Base-by-base conservation (phyloP, 2,888 invertebrate genomes). In the Cecidostiba fungosa region DNA sequence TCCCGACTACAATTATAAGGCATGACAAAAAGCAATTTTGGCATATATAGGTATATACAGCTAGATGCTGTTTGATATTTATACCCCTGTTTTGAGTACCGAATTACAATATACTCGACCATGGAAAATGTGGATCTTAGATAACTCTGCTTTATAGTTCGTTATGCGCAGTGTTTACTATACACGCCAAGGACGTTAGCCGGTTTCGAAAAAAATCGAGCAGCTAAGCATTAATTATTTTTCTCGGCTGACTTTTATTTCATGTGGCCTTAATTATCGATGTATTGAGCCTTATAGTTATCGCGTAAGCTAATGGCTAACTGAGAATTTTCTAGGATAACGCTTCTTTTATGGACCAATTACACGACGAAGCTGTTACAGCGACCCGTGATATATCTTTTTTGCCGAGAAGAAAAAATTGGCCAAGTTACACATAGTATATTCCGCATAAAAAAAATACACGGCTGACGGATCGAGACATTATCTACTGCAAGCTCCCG, bases 301-400 rank as follows among this genome's bases (percentile, higher is more conserved):
- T 66, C 66, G 14, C 29, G 66, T 66, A 66, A 66, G 66, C 12
- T 66, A 66, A 66, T 66, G 14, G 16, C 12, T 5, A 26, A 66
- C 10, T 29, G 1, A 29, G 29, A 29, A 66, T 66, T 66, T n/a
- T 26, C 29, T 66, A 66, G 66, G 23, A 66, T 66, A 66, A 66
- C 66, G 66, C 66, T 66, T 66, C 66, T 66, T 66, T 66, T 66
- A 66, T 66, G 29, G 29, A 14, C 16, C 29, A 66, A 66, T 66
- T 66, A 66, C 12, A 12, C 29, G 29, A 10, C 2, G n/a, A 66
- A 29, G n/a, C 66, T 29, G 66, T 12, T 29, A 26, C 3, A 62
- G 66, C 16, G 1, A 14, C 14, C 23, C 26, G 12, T 12, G 12
- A 26, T 66, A 3, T 29, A n/a, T n/a, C n/a, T 4, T n/a, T n/a